Conservation (phyloP, 2,113 vertebrate genomes). For the Microtus oregoni region DNA sequence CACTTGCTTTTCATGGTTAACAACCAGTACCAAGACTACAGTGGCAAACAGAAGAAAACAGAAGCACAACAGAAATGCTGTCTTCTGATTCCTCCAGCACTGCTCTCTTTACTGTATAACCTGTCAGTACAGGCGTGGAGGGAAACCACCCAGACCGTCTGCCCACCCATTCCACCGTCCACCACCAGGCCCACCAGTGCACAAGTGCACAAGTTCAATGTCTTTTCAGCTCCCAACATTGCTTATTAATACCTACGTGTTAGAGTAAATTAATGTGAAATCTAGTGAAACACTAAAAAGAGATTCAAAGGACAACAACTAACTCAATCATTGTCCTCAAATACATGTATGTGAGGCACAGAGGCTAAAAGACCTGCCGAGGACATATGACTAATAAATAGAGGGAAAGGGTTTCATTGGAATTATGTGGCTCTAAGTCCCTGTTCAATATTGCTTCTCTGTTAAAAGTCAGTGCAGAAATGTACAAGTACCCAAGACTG, state of each 20-base stretch:
- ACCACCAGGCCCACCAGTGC: not conserved
- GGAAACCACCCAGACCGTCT: not conserved
- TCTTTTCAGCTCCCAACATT: not conserved
- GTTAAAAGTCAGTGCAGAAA: not conserved
- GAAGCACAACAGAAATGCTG: not conserved
- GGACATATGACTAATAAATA: conserved; percentile 19
- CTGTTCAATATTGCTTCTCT: not conserved
- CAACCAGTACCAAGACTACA: not conserved
- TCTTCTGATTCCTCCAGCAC: not conserved
- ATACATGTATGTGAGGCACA: not conserved
- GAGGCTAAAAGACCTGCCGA: not conserved
- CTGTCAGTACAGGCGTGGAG: not conserved
- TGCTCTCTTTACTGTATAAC: not conserved
- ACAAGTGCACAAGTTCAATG: not conserved
- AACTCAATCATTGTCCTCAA: not conserved
- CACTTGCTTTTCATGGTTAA: not conserved
- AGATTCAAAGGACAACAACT: conserved; percentile 35
- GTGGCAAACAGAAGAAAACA: not conserved
- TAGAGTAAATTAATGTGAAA: conserved; percentile 37
- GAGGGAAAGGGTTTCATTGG: not conserved
- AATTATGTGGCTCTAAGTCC: not conserved
- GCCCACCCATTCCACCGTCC: not conserved
- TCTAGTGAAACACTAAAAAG: conserved; percentile 25
- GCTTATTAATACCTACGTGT: conserved; percentile 2
- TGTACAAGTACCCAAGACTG: not conserved